phyloP scores from a whole-genome alignment of 2,113 vertebrate genomes.

The Seriola aureovittata region DNA sequence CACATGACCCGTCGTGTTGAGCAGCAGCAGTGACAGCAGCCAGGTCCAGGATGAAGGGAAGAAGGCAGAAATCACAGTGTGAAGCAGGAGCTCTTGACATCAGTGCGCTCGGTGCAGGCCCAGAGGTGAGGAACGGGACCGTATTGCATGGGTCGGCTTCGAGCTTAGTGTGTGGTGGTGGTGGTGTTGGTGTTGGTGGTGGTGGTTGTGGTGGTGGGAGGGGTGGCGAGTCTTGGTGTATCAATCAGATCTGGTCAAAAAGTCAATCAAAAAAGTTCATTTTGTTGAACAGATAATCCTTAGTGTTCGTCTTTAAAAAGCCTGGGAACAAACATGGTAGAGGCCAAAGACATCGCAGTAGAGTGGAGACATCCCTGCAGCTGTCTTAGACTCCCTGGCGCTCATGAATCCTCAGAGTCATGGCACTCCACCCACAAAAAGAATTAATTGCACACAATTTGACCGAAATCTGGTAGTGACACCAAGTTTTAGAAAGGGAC shows the following conservation, averaged over 20 bases:
- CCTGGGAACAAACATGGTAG: slow-evolving; percentile 7
- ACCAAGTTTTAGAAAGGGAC: slow-evolving; percentile 3
- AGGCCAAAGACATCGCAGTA: neutral
- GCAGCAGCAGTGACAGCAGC: slow-evolving; percentile 47
- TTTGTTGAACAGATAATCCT: slow-evolving; percentile 7
- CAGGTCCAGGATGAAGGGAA: slow-evolving; percentile 79
- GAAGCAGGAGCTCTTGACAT: slow-evolving; percentile 89
- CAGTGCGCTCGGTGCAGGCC: slow-evolving; percentile 85
- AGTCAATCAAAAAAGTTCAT: slow-evolving; percentile 17
- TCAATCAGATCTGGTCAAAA: slow-evolving; percentile 12
- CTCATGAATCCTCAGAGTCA: neutral
- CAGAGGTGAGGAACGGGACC: slow-evolving; percentile 43
- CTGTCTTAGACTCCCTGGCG: slow-evolving; percentile 1
- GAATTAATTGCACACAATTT: slow-evolving; percentile 16
- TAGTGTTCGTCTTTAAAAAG: slow-evolving; percentile 26
- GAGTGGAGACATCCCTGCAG: neutral
- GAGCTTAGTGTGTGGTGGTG: slow-evolving; percentile 49
- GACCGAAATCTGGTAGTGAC: slow-evolving; percentile 39
- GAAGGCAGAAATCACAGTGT: slow-evolving; percentile 94
- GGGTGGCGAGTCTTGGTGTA: slow-evolving; percentile 3
- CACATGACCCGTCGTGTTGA: neutral
- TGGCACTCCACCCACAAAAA: neutral
- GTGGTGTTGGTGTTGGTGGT: neutral
- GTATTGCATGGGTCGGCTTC: slow-evolving; percentile 68
- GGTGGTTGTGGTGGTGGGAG: neutral